Evolutionary conservation across 2,888 invertebrate species (phyloP), one percentile per base, ranked within the genome.

Genomic region (Xestoiulus laeticollis): DNA sequence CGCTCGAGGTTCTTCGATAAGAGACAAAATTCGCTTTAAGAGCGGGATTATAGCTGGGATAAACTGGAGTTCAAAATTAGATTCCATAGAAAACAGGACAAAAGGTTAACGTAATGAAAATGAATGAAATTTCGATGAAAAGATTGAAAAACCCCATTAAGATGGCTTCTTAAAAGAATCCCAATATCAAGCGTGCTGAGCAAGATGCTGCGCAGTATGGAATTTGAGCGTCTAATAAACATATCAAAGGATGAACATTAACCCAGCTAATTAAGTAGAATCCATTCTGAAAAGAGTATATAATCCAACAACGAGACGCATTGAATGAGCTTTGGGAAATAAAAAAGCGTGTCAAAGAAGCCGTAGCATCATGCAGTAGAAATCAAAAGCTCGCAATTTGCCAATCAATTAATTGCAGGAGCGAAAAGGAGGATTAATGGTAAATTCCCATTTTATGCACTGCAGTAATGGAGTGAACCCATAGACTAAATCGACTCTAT

Each of bases 41-140:
- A 68, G 68, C 12, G 26, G 68, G 68, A 68, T 68, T 68, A n/a
- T n/a, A 68, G 68, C 19, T 26, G 26, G 14, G 68, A 68, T n/a
- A n/a, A 68, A 26, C 26, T 68, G 68, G 68, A 68, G 68, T 68
- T 68, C 26, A 68, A 68, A 68, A 68, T 68, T 68, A 68, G 68
- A 68, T 68, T 68, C 68, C 26, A 10, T 68, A 68, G 68, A 26
- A 68, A 26, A 26, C 26, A 14, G 68, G 26, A 68, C 68, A 68
- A 68, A 68, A 68, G 68, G 68, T 14, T 10, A n/a, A 12, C 26
- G 22, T 68, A 68, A 68, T 68, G 68, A 68, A 26, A 68, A 68
- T 68, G 26, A 26, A 68, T 68, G 68, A 68, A 68, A 68, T 26
- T 68, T 68, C 26, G 68, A 68, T 26, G 68, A 68, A n/a, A 59